Conservation (phyloP, 2,113 vertebrate species). For the Leuciscus idus region DNA sequence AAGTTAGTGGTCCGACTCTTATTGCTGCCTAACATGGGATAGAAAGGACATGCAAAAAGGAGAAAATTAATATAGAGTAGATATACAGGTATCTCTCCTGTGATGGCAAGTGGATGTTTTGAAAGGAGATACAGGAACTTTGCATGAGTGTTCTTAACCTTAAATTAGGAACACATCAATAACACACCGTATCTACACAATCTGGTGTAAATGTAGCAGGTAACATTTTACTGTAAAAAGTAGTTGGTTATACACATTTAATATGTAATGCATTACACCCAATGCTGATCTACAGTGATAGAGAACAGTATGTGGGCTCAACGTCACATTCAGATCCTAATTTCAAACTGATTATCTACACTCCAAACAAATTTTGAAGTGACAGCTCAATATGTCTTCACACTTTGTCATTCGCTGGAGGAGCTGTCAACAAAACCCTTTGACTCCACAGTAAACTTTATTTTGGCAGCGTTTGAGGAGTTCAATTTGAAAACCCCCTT, state of each 20-base stretch:
- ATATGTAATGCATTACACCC: not conserved
- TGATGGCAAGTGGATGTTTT: not conserved
- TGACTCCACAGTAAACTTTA: constrained; percentile 13
- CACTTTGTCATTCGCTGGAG: constrained; percentile 16
- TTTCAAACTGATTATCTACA: not conserved
- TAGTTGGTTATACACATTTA: not conserved
- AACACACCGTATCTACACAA: too few species aligned
- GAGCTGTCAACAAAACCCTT: constrained; percentile 30
- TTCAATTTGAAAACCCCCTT: constrained; percentile 18
- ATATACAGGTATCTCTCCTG: too few species aligned
- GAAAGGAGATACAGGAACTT: not conserved
- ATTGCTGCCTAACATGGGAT: not conserved
- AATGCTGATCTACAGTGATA: not conserved
- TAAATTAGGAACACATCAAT: too few species aligned
- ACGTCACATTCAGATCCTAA: not conserved
- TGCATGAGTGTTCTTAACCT: not conserved
- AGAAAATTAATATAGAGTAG: not conserved
- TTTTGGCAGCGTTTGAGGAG: constrained; percentile 12
- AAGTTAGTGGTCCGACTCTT: not conserved
- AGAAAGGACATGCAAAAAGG: not conserved
- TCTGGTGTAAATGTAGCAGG: too few species aligned
- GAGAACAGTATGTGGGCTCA: not conserved
- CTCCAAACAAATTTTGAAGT: not conserved
- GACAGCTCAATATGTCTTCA: constrained; percentile 20
- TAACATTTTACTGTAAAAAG: too few species aligned